These are phyloP conservation scores for Conistra vaccinii DNA, from an alignment of 2,888 invertebrate species.

Conservation along the genomic window DNA sequence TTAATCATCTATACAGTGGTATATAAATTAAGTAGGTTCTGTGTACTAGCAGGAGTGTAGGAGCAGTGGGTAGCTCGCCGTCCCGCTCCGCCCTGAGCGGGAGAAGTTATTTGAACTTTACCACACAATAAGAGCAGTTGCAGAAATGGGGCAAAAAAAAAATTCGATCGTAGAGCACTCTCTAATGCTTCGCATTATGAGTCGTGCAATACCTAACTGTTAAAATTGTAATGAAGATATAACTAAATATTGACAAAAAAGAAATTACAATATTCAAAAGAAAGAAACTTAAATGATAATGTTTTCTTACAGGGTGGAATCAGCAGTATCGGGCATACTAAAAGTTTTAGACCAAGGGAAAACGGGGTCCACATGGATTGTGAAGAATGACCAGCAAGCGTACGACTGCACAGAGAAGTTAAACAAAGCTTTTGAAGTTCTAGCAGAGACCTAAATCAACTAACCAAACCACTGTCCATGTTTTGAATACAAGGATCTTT, in stretches of 20 bases:
- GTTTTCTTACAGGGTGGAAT: slow-evolving; percentile 79
- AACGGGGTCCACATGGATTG: slow-evolving; percentile 84
- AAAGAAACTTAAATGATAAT: not conserved
- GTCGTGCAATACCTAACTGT: not conserved
- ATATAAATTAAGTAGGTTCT: too few species aligned
- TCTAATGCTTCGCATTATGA: too few species aligned
- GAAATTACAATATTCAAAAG: not conserved
- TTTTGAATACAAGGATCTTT: not conserved
- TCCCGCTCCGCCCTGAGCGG: too few species aligned
- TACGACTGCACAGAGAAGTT: slow-evolving; percentile 78
- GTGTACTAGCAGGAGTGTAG: too few species aligned
- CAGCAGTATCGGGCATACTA: slow-evolving; percentile 84
- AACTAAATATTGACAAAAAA: too few species aligned
- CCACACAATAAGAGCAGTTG: too few species aligned
- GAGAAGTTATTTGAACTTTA: too few species aligned
- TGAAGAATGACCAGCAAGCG: slow-evolving; percentile 81
- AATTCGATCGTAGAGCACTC: too few species aligned
- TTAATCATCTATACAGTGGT: too few species aligned
- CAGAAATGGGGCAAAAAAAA: too few species aligned
- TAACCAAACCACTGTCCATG: too few species aligned
- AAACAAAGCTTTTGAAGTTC: slow-evolving; percentile 72
- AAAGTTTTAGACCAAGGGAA: slow-evolving; percentile 80
- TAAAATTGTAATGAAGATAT: not conserved
- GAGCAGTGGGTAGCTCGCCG: too few species aligned
- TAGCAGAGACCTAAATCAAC: slow-evolving; percentile 67